Percentiles rank a stretch among this genome's conserved stretches.
These are phyloP conservation scores for Timema podura DNA, from an alignment of 2,888 invertebrate genomes.

Conservation along the genomic window DNA sequence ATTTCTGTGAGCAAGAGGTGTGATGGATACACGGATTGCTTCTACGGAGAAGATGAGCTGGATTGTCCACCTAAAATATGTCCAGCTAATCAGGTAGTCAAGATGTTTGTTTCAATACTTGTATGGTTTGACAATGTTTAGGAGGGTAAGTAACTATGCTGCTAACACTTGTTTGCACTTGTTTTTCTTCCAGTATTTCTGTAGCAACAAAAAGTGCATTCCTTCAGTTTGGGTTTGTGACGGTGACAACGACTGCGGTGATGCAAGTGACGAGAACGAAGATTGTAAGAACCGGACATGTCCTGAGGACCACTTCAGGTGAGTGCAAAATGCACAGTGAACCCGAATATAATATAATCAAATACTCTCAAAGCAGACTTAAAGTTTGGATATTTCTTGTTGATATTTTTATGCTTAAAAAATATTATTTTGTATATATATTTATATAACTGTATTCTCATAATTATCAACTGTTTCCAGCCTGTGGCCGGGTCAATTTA, in stretches of 20 bases:
- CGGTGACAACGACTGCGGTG: constrained; percentile 70
- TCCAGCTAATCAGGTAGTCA: constrained; percentile 55
- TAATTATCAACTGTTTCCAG: too few relatives aligned
- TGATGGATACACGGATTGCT: constrained; percentile 68
- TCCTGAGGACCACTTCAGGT: constrained; percentile 53
- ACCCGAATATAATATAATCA: neutral
- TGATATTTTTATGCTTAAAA: too few relatives aligned
- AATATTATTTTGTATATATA: too few relatives aligned
- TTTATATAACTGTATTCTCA: too few relatives aligned
- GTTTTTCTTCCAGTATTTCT: constrained; percentile 17
- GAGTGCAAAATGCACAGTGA: too few relatives aligned
- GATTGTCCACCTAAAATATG: constrained; percentile 67
- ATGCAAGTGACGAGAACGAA: constrained; percentile 58
- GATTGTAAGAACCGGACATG: constrained; percentile 53
- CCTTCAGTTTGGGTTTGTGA: constrained; percentile 79
- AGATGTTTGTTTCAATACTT: neutral
- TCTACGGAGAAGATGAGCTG: constrained; percentile 64
- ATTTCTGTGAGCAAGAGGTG: constrained; percentile 61
- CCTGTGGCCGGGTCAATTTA: too few relatives aligned
- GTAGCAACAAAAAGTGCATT: constrained; percentile 64
- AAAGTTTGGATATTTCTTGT: neutral
- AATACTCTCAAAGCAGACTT: neutral
- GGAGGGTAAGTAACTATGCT: constrained; percentile 5
- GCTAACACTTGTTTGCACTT: neutral
- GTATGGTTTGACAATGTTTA: neutral